Evolutionary conservation across 2,113 vertebrate genomes (phyloP), one percentile per base, ranked within the genome.

Genomic region (Nothobranchius furzeri): DNA sequence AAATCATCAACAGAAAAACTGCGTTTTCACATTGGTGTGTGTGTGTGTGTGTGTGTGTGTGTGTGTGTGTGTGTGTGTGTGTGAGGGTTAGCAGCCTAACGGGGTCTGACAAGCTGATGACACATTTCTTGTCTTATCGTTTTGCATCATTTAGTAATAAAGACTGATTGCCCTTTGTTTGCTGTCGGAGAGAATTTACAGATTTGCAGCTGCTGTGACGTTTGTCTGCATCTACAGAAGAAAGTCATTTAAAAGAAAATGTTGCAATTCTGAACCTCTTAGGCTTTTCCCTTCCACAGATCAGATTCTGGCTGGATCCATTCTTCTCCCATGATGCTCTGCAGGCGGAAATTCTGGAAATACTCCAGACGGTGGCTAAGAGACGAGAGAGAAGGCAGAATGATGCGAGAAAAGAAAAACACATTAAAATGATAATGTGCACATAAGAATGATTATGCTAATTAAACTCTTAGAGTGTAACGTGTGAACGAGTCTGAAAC

Each of bases 291-390:
- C 12, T 70, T 72, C 88, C 90, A 94, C 12, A 93, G 74, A 52
- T 88, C 77, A 42, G 88, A 93, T 50, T 84, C 79, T 36, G 89
- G 89, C 84, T 93, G 89, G 30, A 93, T 67, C 90, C 91, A 95
- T 15, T 69, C 74, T 10, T 90, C 83, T 84, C 92, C 92, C 90
- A 94, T 91, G 70, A 93, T 89, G 78, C 81, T 91, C 69, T 94
- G 94, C 70, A 94, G 67, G 61, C 35, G 66, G 73, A 94, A 93
- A 36, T 46, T 42, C 85, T 93, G 76, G 75, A 95, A 94, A 87
- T 93, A 94, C 48, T 92, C 84, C 60, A 93, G 79, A 52, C 45
- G 53, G 68, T 90, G 91, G 74, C 90, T 91, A 58, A 43, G 12
- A 72, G 35, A 71, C 15, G 30, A 75, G 13, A 65, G 1, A 69